Percentiles rank a stretch among this genome's conserved stretches.
phyloP scores from a whole-genome alignment of 1,140 invertebrate species.

The Kradibia gibbosae region DNA sequence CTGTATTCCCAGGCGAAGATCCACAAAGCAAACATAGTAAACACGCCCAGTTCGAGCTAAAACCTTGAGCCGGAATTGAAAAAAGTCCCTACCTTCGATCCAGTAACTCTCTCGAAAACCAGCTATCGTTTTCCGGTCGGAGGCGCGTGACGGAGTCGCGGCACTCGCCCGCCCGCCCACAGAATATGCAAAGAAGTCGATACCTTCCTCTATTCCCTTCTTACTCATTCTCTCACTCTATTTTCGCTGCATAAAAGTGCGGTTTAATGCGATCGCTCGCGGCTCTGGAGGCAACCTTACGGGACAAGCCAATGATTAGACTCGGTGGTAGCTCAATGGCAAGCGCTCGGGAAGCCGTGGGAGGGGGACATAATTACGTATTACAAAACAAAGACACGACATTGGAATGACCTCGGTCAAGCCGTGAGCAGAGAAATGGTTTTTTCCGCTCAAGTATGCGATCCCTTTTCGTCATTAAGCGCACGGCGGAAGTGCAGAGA shows the following conservation, averaged over 20 bases:
- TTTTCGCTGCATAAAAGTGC: slow-evolving; percentile 10
- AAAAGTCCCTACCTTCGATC: background rate
- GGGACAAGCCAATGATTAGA: slow-evolving; percentile 47
- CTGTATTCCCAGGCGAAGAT: background rate
- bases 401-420: slow-evolving; percentile 56
- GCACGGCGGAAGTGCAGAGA: background rate
- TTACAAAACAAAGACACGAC: slow-evolving; percentile 67
- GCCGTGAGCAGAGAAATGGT: slow-evolving; percentile 36
- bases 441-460: background rate
- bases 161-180: slow-evolving; percentile 15
- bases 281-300: slow-evolving; percentile 42
- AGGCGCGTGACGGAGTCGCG: slow-evolving; percentile 63
- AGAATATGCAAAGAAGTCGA: slow-evolving; percentile 62
- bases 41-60: too few species aligned
- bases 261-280: slow-evolving; percentile 49
- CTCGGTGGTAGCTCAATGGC: slow-evolving; percentile 43
- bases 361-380: slow-evolving; percentile 63
- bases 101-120: background rate
- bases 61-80: background rate
- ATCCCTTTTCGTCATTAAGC: background rate
- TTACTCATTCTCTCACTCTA: background rate
- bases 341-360: slow-evolving; percentile 41
- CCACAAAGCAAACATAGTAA: too few species aligned
- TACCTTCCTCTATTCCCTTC: slow-evolving; percentile 15
- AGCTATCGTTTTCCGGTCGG: slow-evolving; percentile 65